Conservation (phyloP, 2,888 invertebrate species). For the Pheosia gnoma region DNA sequence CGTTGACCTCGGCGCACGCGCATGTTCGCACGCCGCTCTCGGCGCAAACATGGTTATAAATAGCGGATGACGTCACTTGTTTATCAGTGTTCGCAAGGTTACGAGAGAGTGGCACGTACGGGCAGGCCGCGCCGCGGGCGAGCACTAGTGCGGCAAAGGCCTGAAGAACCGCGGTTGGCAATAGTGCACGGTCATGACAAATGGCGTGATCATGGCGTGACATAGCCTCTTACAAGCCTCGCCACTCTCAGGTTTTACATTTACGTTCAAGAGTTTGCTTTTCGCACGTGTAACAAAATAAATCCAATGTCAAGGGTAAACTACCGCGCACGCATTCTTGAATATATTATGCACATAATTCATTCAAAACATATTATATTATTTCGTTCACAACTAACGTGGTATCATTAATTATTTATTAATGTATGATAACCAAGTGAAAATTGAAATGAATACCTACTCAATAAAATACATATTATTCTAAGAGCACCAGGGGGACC, state of each 20-base stretch:
- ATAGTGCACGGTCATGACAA: slow-evolving; percentile 1
- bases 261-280: not conserved
- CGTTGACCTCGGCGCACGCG: slow-evolving; percentile 74
- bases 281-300: not conserved
- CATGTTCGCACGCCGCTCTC: slow-evolving; percentile 56
- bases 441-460: too few species aligned
- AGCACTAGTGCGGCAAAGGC: not conserved
- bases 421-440: too few species aligned
- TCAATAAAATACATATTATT: too few species aligned
- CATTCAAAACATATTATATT: too few species aligned
- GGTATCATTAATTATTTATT: too few species aligned
- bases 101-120: slow-evolving; percentile 55
- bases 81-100: slow-evolving; percentile 82
- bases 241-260: not conserved
- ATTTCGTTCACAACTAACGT: not conserved
- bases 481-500: too few species aligned
- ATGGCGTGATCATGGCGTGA: not conserved
- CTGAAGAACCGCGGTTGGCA: not conserved
- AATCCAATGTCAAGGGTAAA: not conserved
- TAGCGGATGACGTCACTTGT: slow-evolving; percentile 79
- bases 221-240: not conserved
- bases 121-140: slow-evolving; percentile 46
- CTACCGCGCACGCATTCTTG: not conserved
- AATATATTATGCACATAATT: too few species aligned
- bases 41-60: slow-evolving; percentile 71